Percentiles rank a stretch among this genome's conserved stretches.
These are phyloP conservation scores for Falco berigora DNA, from an alignment of 2,797 vertebrate genomes.

Conservation along the genomic window DNA sequence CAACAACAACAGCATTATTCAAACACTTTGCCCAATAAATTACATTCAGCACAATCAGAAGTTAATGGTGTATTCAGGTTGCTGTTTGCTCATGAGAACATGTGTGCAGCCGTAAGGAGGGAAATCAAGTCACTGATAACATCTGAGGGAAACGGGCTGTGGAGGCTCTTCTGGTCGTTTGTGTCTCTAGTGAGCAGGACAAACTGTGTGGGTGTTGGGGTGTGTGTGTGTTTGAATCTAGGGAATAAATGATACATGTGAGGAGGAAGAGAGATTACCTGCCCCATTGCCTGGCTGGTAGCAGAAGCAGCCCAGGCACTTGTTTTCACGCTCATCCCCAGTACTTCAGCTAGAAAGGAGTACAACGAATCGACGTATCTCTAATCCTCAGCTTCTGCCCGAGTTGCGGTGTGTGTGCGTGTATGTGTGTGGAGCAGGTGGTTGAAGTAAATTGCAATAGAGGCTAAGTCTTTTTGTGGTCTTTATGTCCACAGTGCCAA, in stretches of 20 bases:
- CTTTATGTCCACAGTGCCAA: not conserved
- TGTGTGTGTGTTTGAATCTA: not conserved
- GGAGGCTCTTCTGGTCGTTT: not conserved
- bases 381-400: not conserved
- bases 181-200: not conserved
- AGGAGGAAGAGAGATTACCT: not conserved
- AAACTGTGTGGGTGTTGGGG: not conserved
- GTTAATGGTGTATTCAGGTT: not conserved
- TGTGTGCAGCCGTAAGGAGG: not conserved
- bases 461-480: not conserved
- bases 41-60: not conserved
- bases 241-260: not conserved
- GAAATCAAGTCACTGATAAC: not conserved
- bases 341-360: not conserved
- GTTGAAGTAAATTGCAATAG: not conserved
- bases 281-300: not conserved
- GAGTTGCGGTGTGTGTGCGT: not conserved
- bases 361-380: not conserved
- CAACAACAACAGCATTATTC: not conserved
- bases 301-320: not conserved
- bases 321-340: not conserved
- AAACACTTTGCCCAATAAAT: not conserved
- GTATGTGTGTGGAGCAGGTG: not conserved
- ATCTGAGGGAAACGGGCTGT: not conserved
- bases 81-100: not conserved